Base-by-base conservation (phyloP, 2,888 invertebrate genomes). In the Phytoseiulus persimilis region DNA sequence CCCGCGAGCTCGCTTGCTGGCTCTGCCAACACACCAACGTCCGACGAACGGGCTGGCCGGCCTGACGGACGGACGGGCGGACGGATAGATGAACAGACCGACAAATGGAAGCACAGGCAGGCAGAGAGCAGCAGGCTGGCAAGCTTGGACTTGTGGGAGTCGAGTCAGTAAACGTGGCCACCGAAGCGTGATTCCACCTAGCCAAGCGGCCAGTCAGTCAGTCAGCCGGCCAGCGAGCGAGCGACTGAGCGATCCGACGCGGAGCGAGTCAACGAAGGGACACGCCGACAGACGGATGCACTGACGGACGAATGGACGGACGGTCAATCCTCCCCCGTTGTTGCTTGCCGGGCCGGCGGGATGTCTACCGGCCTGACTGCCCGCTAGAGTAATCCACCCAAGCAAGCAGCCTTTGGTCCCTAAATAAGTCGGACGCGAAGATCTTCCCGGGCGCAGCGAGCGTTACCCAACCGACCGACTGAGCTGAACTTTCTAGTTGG, bases 101-200 rank as follows among this genome's bases (percentile, higher is more conserved):
- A 18, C 65, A 65, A 18, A 11, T 18, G 28, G 65, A 18, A 6
- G 18, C 9, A 65, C 65, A 65, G 65, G 28, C 65, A 14, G 2
- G 65, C 65, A 18, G 65, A 65, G 65, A 28, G 23, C 65, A 23
- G 28, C 65, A 23, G 65, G 65, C 65, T 65, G 65, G 65, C 65
- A 65, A 65, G 65, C 65, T 65, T 28, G 65, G 65, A 65, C 65
- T 65, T 65, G 65, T 65, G 65, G 65, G 65, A 65, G 65, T 65
- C 65, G 65, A 65, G 65, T 65, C 65, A 65, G 65, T 65, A 65
- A 65, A 65, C 65, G 65, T 65, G 65, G 65, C 65, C 65, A 65
- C 65, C 65, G 65, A 65, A 65, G 65, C 65, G 65, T 65, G 65
- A 65, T 65, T 65, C 65, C 65, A 65, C 65, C 65, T 65, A 65